These are phyloP conservation scores for Ophioninae sp. DNA, from an alignment of 2,888 invertebrate species.

Conservation along the genomic window DNA sequence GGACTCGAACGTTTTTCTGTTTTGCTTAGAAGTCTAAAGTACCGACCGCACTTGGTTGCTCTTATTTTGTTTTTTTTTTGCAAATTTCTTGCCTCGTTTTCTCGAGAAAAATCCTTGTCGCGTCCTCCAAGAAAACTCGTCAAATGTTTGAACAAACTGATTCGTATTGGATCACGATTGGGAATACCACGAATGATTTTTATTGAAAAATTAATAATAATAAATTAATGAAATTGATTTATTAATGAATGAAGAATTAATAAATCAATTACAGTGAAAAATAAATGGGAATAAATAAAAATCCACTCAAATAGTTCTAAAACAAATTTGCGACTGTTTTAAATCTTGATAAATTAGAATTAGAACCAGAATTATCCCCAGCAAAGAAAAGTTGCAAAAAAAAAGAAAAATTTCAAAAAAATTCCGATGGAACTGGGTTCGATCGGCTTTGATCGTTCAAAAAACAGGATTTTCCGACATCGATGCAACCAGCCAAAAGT, in stretches of 20 bases:
- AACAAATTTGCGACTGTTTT: not conserved
- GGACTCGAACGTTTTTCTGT: slow-evolving; percentile 4
- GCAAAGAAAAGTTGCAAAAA: no score
- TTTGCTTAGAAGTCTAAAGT: not conserved
- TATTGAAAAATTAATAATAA: no score
- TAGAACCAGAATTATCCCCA: no score
- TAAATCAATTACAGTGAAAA: not conserved
- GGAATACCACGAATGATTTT: no score
- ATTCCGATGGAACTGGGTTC: no score
- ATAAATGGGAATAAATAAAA: not conserved
- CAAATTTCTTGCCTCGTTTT: not conserved
- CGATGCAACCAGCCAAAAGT: no score
- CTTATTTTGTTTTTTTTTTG: not conserved
- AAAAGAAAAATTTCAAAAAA: no score
- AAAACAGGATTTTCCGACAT: no score
- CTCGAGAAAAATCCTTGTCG: not conserved
- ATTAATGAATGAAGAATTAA: not conserved
- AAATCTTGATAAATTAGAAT: no score
- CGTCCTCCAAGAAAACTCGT: not conserved
- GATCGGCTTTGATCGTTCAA: no score
- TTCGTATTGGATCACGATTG: no score
- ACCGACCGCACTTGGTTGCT: not conserved
- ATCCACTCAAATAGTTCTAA: not conserved
- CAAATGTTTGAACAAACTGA: not conserved
- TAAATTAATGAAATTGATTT: no score